These are phyloP conservation scores for Oceanodroma tethys DNA, from an alignment of 2,113 vertebrate species.

Conservation along the genomic window DNA sequence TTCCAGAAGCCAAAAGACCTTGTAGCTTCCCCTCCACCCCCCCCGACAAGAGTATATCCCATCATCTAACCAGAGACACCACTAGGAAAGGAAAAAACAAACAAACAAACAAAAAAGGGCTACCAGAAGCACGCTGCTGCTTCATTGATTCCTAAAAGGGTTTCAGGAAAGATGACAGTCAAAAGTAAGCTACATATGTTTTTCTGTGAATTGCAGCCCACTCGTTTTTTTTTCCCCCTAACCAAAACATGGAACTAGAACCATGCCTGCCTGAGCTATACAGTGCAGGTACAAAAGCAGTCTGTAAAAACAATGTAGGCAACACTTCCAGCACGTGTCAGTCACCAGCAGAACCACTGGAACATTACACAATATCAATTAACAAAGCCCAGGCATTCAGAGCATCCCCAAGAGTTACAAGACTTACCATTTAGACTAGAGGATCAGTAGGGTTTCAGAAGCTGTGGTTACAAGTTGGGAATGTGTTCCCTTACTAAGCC, in stretches of 20 bases:
- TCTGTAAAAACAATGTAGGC: not conserved
- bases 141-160: not conserved
- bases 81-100: not conserved
- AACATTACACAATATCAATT: not conserved
- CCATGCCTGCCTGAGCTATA: fast-evolving
- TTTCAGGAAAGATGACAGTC: not conserved
- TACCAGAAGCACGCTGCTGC: not conserved
- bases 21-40: not conserved
- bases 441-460: not conserved
- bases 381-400: not conserved
- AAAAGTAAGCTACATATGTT: not conserved
- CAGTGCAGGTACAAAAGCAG: not conserved
- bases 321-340: not conserved
- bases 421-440: not conserved
- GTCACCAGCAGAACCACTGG: not conserved
- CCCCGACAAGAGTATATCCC: not conserved
- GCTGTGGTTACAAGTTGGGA: not conserved
- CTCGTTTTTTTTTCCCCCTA: not conserved
- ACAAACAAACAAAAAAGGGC: not conserved
- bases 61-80: not conserved
- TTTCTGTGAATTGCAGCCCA: not conserved
- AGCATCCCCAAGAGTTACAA: not conserved
- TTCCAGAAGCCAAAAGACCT: not conserved
- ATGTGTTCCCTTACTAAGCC: not conserved
- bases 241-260: not conserved